Conservation (phyloP, 2,797 vertebrate genomes). For the Sciurus vulgaris region DNA sequence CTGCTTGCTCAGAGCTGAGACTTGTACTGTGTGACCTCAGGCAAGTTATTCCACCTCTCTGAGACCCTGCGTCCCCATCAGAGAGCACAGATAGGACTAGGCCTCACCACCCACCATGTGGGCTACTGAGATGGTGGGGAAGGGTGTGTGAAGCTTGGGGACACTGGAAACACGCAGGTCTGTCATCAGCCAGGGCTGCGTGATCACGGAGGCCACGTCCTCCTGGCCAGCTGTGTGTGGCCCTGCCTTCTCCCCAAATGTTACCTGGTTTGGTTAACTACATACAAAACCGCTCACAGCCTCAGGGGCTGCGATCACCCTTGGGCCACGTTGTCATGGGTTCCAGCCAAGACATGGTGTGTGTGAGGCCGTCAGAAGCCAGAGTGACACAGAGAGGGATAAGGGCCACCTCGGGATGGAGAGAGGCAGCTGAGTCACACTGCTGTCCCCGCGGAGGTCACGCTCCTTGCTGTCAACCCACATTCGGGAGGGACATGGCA, state of each 20-base stretch:
- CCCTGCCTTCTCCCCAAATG: background rate
- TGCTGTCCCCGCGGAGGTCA: background rate
- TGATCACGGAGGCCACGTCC: rapidly evolving
- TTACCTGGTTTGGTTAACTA: background rate
- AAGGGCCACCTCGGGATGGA: background rate
- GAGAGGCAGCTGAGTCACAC: rapidly evolving
- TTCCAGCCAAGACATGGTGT: background rate
- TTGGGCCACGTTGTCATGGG: rapidly evolving
- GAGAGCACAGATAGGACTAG: no score
- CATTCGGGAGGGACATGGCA: background rate
- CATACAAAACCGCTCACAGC: no score
- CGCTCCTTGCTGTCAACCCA: background rate
- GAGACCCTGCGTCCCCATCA: background rate
- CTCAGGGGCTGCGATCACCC: background rate
- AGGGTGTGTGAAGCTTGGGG: no score
- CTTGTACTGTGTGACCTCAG: background rate
- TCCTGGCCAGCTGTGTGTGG: no score
- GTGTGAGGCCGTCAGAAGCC: rapidly evolving
- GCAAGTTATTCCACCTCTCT: background rate
- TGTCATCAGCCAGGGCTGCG: rapidly evolving
- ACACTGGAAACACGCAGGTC: rapidly evolving
- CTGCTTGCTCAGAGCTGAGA: background rate
- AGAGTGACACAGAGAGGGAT: background rate
- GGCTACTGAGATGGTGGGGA: rapidly evolving
- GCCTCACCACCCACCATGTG: no score